A percentile compares a stretch with the other conserved stretches of the same genome.
Evolutionary conservation across 2,113 vertebrate genomes (phyloP).

Genomic region (Siniperca knerii): DNA sequence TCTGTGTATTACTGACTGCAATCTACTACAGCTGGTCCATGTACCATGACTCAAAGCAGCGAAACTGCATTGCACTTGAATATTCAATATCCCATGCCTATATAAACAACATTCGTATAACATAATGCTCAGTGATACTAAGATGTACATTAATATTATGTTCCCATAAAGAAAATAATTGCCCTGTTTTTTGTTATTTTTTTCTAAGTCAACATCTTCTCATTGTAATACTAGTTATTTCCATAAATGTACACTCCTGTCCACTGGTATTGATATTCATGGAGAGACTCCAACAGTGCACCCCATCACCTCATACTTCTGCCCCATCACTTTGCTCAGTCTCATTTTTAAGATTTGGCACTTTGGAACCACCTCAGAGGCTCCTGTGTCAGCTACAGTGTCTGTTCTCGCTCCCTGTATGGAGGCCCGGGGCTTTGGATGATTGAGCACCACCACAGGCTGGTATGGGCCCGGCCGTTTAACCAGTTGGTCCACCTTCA

Average conservation of each 20-base stretch:
- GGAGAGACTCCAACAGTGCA: slow-evolving; percentile 74
- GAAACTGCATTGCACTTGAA: slow-evolving; percentile 42
- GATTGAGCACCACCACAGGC: slow-evolving; percentile 96
- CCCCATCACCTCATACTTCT: slow-evolving; percentile 90
- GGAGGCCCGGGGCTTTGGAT: slow-evolving; percentile 82
- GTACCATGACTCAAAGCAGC: not conserved
- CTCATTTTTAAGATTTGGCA: slow-evolving; percentile 94
- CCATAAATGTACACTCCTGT: slow-evolving; percentile 16
- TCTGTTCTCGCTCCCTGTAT: slow-evolving; percentile 11
- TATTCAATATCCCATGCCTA: slow-evolving; percentile 8
- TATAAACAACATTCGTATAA: slow-evolving; percentile 18
- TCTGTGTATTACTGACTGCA: slow-evolving; percentile 9
- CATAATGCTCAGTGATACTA: slow-evolving; percentile 31
- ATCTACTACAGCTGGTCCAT: slow-evolving; percentile 5
- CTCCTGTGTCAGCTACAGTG: slow-evolving; percentile 34
- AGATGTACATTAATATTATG: slow-evolving; percentile 1
- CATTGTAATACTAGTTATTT: slow-evolving; percentile 38
- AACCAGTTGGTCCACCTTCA: slow-evolving; percentile 88
- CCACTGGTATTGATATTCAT: slow-evolving; percentile 37
- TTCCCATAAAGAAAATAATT: slow-evolving; percentile 52
- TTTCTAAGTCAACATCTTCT: slow-evolving; percentile 1
- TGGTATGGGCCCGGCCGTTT: slow-evolving; percentile 92
- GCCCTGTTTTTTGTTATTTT: slow-evolving; percentile 1
- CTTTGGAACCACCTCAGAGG: slow-evolving; percentile 76
- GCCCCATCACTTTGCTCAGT: slow-evolving; percentile 91